phyloP scores from a whole-genome alignment of 2,797 vertebrate species.

The Pipistrellus pygmaeus region DNA sequence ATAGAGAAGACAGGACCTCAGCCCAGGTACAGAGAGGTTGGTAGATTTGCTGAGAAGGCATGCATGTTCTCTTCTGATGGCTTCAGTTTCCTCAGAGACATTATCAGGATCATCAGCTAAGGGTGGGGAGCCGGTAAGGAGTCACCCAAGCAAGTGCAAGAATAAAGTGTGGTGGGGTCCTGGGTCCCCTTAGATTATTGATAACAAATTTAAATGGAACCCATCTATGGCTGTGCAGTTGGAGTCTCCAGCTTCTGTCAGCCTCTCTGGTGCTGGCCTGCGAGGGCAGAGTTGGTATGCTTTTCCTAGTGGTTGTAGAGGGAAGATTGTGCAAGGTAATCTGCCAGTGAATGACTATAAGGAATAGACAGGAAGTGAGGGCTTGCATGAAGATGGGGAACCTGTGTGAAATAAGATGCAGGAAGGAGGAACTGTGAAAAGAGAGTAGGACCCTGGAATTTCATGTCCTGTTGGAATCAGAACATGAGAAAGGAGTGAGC shows the following conservation, averaged over 20 bases:
- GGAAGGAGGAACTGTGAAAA: neutral
- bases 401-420: too few species aligned
- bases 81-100: neutral
- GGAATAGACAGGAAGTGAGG: neutral
- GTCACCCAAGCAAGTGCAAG: neutral
- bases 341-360: neutral
- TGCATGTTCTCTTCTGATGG: neutral
- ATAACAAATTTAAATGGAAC: neutral
- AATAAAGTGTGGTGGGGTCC: neutral
- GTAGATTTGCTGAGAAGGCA: neutral
- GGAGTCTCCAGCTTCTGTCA: neutral
- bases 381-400: too few species aligned
- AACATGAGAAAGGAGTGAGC: neutral
- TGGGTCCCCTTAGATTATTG: neutral
- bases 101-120: neutral
- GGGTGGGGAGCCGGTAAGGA: neutral
- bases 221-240: fast-evolving
- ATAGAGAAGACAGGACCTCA: neutral
- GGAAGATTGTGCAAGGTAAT: neutral
- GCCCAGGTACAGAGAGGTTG: neutral
- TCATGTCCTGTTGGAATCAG: neutral
- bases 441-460: neutral
- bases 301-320: neutral
- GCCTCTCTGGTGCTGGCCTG: neutral
- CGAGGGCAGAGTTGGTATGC: neutral